A percentile compares a stretch with the other conserved stretches of the same genome.
phyloP scores from a whole-genome alignment of 2,888 invertebrate species.

The Diogma glabrata region DNA sequence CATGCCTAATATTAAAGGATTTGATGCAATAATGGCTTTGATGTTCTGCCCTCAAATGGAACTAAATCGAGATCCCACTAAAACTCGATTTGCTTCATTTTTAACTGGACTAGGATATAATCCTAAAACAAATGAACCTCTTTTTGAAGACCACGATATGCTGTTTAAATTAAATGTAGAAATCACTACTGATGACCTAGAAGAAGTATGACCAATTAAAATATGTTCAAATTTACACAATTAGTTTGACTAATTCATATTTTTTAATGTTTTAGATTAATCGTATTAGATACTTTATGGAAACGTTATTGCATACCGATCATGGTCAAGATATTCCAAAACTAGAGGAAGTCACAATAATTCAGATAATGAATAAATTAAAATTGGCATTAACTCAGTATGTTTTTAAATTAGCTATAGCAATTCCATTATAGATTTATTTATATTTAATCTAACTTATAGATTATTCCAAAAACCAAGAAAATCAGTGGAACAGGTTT shows the following conservation, averaged over 20 bases:
- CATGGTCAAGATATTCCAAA: constrained; percentile 30
- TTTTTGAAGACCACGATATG: constrained; percentile 77
- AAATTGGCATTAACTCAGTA: constrained; percentile 38
- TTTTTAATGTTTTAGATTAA: constrained; percentile 49
- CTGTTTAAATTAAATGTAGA: constrained; percentile 66
- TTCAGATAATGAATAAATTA: constrained; percentile 37
- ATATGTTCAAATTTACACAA: constrained; percentile 3
- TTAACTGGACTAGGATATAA: constrained; percentile 75
- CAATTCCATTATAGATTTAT: neutral
- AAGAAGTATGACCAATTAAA: constrained; percentile 42
- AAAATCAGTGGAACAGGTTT: constrained; percentile 31
- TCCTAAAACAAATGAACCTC: constrained; percentile 40
- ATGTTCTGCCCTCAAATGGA: constrained; percentile 77
- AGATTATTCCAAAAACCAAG: constrained; percentile 38
- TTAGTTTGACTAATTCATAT: constrained; percentile 11
- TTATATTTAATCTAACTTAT: constrained; percentile 10
- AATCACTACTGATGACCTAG: constrained; percentile 51
- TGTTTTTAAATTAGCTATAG: constrained; percentile 20
- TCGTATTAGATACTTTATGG: constrained; percentile 60
- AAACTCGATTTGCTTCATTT: constrained; percentile 59
- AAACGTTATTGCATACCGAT: constrained; percentile 45
- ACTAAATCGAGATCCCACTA: constrained; percentile 50
- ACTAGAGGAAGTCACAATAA: constrained; percentile 28
- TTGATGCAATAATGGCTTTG: constrained; percentile 64
- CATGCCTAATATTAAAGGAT: constrained; percentile 81